Evolutionary conservation across 2,888 invertebrate genomes (phyloP).

Genomic region (Anagyrus pseudococci): DNA sequence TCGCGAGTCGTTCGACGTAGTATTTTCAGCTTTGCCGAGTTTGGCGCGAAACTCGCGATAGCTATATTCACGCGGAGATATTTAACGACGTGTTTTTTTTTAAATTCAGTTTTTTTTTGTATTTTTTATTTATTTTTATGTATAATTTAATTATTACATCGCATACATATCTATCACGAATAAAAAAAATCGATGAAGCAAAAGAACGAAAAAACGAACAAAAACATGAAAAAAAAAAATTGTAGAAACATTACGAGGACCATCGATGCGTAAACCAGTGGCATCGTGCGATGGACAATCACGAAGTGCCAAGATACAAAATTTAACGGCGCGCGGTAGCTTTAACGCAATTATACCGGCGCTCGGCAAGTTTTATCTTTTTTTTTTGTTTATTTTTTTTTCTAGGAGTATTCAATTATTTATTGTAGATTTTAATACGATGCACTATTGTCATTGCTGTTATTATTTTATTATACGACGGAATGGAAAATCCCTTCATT

Average conservation of each 20-base stretch:
- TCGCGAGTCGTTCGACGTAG: too few relatives aligned
- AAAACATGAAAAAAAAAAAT: background rate
- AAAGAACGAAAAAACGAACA: conserved; percentile 2
- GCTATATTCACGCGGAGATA: too few relatives aligned
- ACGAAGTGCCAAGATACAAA: conserved; percentile 46
- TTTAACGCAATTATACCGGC: too few relatives aligned
- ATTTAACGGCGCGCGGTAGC: conserved; percentile 9
- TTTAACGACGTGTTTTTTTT: too few relatives aligned
- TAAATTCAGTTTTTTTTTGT: too few relatives aligned
- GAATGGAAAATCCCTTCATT: conserved; percentile 30
- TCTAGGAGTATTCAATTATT: conserved; percentile 25
- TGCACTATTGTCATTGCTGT: conserved; percentile 32
- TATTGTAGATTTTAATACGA: conserved; percentile 36
- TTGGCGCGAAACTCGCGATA: too few relatives aligned
- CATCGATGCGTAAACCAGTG: conserved; percentile 25
- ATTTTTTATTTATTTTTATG: conserved; percentile 30
- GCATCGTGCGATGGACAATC: conserved; percentile 43
- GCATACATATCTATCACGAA: conserved; percentile 1
- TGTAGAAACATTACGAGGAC: too few relatives aligned
- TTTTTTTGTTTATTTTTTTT: conserved; percentile 3
- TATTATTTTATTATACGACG: conserved; percentile 29
- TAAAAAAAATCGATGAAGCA: background rate
- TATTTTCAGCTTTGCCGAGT: too few relatives aligned
- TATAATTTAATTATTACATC: conserved; percentile 27
- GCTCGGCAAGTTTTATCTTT: too few relatives aligned